Percentiles rank a stretch among this genome's conserved stretches.
These are phyloP conservation scores for Merodon equestris DNA, from an alignment of 2,888 invertebrate genomes.

Conservation along the genomic window DNA sequence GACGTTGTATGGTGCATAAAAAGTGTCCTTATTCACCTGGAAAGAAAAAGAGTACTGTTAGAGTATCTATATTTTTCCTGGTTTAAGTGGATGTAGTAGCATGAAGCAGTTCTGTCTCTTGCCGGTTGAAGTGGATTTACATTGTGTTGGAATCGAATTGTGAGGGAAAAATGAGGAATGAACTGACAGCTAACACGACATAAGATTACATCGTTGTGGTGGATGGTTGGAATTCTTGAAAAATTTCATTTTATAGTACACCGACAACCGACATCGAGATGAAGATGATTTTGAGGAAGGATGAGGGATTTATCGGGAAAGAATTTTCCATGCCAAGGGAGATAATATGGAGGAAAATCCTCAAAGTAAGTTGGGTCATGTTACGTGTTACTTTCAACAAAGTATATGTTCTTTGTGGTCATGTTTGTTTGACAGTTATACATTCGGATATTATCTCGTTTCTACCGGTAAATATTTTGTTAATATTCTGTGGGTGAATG, in stretches of 20 bases:
- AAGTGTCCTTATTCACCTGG: constrained; percentile 39
- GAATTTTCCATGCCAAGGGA: constrained; percentile 17
- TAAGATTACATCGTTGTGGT: constrained; percentile 15
- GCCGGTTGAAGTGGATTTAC: constrained; percentile 26
- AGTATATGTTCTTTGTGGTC: too few species aligned
- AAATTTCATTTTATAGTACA: too few species aligned
- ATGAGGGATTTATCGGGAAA: constrained; percentile 3
- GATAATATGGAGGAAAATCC: neutral
- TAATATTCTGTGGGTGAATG: constrained; percentile 3
- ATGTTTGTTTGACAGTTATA: too few species aligned
- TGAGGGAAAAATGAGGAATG: constrained; percentile 10
- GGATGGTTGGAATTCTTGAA: neutral
- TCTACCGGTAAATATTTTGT: constrained; percentile 10
- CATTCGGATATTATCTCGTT: too few species aligned
- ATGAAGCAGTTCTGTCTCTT: too few species aligned
- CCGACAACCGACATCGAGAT: neutral
- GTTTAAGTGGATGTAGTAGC: neutral
- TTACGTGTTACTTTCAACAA: too few species aligned
- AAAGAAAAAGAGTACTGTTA: constrained; percentile 35
- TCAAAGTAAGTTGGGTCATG: constrained; percentile 1
- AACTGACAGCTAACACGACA: constrained; percentile 25
- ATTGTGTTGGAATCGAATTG: constrained; percentile 34
- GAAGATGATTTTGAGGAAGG: neutral
- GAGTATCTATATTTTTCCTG: constrained; percentile 11
- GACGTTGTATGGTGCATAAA: constrained; percentile 39